phyloP scores from a whole-genome alignment of 1,140 invertebrate genomes.

The Orius insidiosus region DNA sequence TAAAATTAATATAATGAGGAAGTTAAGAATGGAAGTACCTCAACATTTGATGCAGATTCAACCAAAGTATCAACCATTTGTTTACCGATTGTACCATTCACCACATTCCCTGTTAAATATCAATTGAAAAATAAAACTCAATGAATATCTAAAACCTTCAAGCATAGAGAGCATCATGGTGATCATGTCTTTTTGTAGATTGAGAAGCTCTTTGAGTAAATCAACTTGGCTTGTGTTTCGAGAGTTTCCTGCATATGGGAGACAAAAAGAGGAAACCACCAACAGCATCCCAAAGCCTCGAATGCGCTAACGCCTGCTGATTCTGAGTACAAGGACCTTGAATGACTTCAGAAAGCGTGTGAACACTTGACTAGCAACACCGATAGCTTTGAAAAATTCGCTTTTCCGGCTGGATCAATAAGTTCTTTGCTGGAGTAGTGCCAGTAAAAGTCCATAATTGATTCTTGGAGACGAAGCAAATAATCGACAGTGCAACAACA shows the following conservation, averaged over 20 bases:
- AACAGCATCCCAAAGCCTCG: slow-evolving; percentile 96
- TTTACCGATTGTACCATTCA: slow-evolving; percentile 97
- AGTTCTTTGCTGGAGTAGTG: slow-evolving; percentile 98
- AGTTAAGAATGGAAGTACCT: no score
- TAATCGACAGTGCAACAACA: slow-evolving; percentile 99
- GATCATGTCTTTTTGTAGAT: slow-evolving; percentile 99
- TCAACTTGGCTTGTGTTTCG: slow-evolving; percentile 97
- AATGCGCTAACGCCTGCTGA: slow-evolving; percentile 96
- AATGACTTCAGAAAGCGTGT: slow-evolving; percentile 98
- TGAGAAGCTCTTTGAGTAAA: slow-evolving; percentile 89
- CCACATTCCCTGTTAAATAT: slow-evolving; percentile 52
- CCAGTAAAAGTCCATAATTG: slow-evolving; percentile 99
- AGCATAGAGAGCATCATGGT: slow-evolving; percentile 99
- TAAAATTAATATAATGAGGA: no score
- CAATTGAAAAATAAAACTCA: slow-evolving; percentile 6
- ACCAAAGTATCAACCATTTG: slow-evolving; percentile 99
- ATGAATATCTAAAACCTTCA: no score
- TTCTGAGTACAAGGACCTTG: slow-evolving; percentile 98
- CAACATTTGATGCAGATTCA: slow-evolving; percentile 96
- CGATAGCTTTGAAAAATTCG: slow-evolving; percentile 97
- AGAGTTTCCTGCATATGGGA: slow-evolving; percentile 99
- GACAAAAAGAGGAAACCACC: slow-evolving; percentile 97
- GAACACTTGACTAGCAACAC: slow-evolving; percentile 94
- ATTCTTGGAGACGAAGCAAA: slow-evolving; percentile 83
- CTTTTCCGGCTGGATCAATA: slow-evolving; percentile 88